Percentiles rank a stretch among this genome's conserved stretches.
Conservation (phyloP, 2,113 vertebrate genomes). For the Epinephelus lanceolatus region DNA sequence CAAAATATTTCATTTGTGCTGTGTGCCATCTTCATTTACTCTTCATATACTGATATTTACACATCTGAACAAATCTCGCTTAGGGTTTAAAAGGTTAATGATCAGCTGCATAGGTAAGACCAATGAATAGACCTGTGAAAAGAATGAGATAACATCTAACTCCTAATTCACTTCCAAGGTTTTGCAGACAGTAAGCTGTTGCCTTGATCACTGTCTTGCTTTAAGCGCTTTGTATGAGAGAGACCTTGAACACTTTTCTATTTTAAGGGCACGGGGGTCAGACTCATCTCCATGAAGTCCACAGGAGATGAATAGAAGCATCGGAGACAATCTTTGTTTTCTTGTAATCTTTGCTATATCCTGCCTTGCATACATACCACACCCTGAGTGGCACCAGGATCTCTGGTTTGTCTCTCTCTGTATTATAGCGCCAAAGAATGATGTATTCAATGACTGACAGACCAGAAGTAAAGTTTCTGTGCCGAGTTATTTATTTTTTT, state of each 20-base stretch:
- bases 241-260: conserved; percentile 62
- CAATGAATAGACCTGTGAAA: conserved; percentile 60
- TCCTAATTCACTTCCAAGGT: conserved; percentile 64
- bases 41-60: too few species aligned
- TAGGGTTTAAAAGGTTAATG: conserved; percentile 21
- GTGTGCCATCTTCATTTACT: too few species aligned
- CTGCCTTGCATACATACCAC: conserved; percentile 15
- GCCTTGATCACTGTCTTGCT: conserved; percentile 57
- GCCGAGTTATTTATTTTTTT: conserved; percentile 11
- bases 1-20: too few species aligned
- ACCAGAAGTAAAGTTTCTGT: conserved; percentile 54
- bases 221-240: conserved; percentile 39
- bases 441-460: conserved; percentile 20
- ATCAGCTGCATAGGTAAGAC: conserved; percentile 44
- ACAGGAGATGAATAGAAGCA: conserved; percentile 44
- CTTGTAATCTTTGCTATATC: conserved; percentile 44
- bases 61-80: too few species aligned
- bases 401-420: background rate
- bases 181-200: conserved; percentile 49
- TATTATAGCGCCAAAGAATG: conserved; percentile 30
- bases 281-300: conserved; percentile 50
- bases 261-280: conserved; percentile 52
- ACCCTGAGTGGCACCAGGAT: conserved; percentile 16
- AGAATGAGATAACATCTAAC: conserved; percentile 56
- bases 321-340: conserved; percentile 45